phyloP scores from a whole-genome alignment of 2,113 vertebrate species.

The Condylura cristata region DNA sequence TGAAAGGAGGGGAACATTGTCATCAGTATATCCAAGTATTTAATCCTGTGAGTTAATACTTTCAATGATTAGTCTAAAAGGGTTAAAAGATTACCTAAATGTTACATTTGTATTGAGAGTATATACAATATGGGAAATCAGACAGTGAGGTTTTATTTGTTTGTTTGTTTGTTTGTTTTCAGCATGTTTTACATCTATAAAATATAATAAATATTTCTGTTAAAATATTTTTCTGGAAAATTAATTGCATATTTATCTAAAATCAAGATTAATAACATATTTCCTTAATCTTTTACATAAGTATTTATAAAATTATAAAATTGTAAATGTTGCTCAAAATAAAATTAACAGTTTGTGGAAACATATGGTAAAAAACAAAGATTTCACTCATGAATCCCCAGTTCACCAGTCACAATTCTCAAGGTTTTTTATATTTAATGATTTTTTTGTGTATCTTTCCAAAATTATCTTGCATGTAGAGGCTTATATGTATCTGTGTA shows the following conservation, averaged over 20 bases:
- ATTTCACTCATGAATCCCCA: not conserved
- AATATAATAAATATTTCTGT: not conserved
- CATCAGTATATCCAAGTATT: not conserved
- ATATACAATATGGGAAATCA: not conserved
- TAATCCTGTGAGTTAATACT: not conserved
- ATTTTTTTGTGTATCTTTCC: not conserved
- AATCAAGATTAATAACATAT: not conserved
- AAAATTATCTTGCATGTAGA: not conserved
- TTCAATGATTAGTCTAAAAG: not conserved
- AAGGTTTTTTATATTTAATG: not conserved
- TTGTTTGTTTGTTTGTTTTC: too few species aligned
- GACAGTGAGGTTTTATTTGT: not conserved
- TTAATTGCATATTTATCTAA: not conserved
- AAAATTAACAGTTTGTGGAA: constrained; percentile 13
- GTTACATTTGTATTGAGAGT: not conserved
- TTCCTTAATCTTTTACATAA: not conserved
- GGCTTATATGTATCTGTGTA: not conserved
- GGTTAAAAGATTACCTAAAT: not conserved
- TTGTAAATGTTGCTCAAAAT: not conserved
- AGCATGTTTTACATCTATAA: not conserved
- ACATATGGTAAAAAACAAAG: not conserved
- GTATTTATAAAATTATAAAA: constrained; percentile 31
- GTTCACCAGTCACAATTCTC: not conserved
- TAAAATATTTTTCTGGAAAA: not conserved
- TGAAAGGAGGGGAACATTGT: not conserved